Conservation (phyloP, 2,113 vertebrate species). For the Pluvialis apricaria region DNA sequence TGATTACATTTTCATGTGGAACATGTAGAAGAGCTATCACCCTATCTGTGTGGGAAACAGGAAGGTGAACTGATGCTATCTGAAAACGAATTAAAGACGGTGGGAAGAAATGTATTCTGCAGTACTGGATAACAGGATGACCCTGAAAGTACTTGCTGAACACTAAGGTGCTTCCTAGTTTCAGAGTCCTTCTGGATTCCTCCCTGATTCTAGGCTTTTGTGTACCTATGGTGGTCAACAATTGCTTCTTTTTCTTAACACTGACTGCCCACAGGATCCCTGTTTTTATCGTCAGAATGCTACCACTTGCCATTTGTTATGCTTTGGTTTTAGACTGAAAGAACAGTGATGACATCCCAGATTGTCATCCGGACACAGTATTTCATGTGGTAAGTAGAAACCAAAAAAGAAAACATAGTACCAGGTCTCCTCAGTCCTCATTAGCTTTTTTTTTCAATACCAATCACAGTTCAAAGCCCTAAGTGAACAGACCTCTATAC, state of each 20-base stretch:
- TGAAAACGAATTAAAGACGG: background rate
- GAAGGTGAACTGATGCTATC: background rate
- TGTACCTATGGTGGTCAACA: background rate
- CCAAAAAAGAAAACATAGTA: background rate
- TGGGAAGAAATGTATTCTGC: background rate
- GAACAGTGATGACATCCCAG: background rate
- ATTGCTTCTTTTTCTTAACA: background rate
- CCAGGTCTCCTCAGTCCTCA: fast-evolving
- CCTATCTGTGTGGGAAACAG: background rate
- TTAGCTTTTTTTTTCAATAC: background rate
- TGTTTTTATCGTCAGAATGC: background rate
- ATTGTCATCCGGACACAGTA: background rate
- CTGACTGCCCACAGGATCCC: background rate
- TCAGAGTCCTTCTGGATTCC: background rate
- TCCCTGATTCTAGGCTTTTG: background rate
- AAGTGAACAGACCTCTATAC: background rate
- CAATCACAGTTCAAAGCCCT: background rate
- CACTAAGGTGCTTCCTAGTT: background rate
- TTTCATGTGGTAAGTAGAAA: background rate
- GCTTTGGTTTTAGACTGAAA: background rate
- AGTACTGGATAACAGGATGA: background rate
- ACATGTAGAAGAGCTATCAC: background rate
- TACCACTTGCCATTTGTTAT: background rate
- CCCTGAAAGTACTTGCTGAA: background rate
- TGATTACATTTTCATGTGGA: background rate